phyloP scores from a whole-genome alignment of 2,888 invertebrate genomes.

The Leucophora obtusa region DNA sequence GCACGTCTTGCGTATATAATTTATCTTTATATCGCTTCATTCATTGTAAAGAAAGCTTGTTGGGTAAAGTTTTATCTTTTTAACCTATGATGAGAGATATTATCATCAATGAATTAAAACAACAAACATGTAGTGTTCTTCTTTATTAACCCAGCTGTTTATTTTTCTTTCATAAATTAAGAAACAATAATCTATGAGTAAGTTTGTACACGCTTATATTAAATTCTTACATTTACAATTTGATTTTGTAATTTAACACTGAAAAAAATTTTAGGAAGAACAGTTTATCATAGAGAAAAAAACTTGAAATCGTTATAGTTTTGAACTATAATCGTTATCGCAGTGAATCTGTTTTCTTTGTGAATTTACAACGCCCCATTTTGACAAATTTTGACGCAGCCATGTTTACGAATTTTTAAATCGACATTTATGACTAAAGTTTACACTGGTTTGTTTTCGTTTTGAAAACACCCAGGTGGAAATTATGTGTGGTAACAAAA shows the following conservation, averaged over 20 bases:
- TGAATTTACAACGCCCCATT: too few relatives aligned
- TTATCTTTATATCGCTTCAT: conserved; percentile 12
- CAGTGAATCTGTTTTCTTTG: too few relatives aligned
- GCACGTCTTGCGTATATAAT: conserved; percentile 51
- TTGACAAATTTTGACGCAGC: too few relatives aligned
- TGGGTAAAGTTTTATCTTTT: conserved; percentile 47
- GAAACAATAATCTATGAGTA: conserved; percentile 35
- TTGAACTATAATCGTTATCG: too few relatives aligned
- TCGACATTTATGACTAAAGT: too few relatives aligned
- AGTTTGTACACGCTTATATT: conserved; percentile 5
- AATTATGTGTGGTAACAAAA: too few relatives aligned
- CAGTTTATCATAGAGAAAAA: too few relatives aligned
- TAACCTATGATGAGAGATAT: conserved; percentile 51
- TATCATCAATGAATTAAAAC: conserved; percentile 57
- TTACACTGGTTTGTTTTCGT: too few relatives aligned
- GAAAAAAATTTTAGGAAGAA: conserved; percentile 11
- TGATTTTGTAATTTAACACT: conserved; percentile 30
- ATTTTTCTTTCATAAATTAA: conserved; percentile 53
- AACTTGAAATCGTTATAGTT: too few relatives aligned
- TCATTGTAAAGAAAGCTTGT: conserved; percentile 40
- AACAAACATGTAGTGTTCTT: conserved; percentile 33
- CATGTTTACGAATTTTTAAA: too few relatives aligned
- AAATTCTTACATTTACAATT: background rate
- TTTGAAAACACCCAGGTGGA: too few relatives aligned
- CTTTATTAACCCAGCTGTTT: conserved; percentile 22